Evolutionary conservation across 2,888 invertebrate genomes (phyloP).

Genomic region (Helicoverpa assulta): DNA sequence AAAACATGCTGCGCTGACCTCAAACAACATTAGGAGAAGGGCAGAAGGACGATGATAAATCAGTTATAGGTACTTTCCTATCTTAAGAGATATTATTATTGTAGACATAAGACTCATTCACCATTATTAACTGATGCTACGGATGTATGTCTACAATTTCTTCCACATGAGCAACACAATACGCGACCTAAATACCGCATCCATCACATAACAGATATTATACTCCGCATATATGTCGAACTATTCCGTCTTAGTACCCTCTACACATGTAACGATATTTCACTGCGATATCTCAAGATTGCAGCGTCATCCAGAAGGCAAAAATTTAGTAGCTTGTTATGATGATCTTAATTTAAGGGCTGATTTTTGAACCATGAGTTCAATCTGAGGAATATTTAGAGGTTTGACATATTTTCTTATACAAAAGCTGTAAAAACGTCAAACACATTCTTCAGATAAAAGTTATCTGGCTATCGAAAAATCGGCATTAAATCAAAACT

Average conservation of each 20-base stretch:
- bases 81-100: constrained; percentile 7
- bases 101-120: background rate
- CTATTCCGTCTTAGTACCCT: constrained; percentile 68
- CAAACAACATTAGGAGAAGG: no score
- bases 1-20: no score
- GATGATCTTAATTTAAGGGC: no score
- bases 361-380: no score
- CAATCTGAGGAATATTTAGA: no score
- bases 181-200: constrained; percentile 60
- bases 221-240: constrained; percentile 58
- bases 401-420: no score
- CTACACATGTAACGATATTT: background rate
- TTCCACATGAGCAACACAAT: constrained; percentile 22
- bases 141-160: constrained; percentile 4
- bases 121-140: background rate
- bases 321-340: background rate
- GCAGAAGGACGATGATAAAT: no score
- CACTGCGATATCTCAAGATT: background rate
- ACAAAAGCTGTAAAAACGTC: no score
- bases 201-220: constrained; percentile 44
- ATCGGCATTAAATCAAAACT: no score
- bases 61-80: no score
- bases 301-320: background rate
- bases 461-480: no score
- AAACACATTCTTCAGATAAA: no score